Base-by-base conservation (phyloP, 2,888 invertebrate species). In the Lottia scabra region DNA sequence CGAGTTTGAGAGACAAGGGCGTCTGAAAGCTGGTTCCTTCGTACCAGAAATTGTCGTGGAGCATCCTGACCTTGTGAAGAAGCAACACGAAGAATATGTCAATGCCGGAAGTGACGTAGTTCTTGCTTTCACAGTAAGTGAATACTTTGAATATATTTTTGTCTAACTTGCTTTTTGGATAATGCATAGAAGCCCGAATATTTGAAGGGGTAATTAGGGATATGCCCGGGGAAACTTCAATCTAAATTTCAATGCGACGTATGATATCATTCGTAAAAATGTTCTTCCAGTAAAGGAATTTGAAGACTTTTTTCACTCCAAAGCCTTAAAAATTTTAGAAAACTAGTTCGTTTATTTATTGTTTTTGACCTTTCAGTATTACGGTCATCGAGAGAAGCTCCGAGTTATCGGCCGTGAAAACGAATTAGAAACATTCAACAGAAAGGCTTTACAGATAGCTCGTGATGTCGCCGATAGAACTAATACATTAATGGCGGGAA, bases 51-150 rank as follows among this genome's bases (percentile, higher is more conserved):
- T 87, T 0, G 85, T 87, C 15, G 48, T 87, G 4, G 85, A 87
- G 56, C 76, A 85, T 30, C 87, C 87, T 6, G 81, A 87, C 15
- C 70, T 85, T 27, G 85, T 88, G 15, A 74, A 75, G 48, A 70
- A 69, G n/a, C 77, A 88, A 71, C 83, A 86, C 64, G 78, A 81
- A 70, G 88, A 88, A 74, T 87, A 86, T 67, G 87, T 87, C 0
- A 86, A 88, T 72, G 86, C 87, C 15, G 88, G 88, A 68, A 84
- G 85, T 74, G 88, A 88, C 67, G 87, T 88, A 2, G 84, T 85
- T 1, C 76, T 85, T 38, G 88, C 88, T 0, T 87, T 87, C 67
- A 86, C 85, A 67, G 88, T 88, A 77, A 70, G 83, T 77, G n/a
- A n/a, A n/a, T n/a, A n/a, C n/a, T n/a, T n/a, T n/a, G n/a, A n/a